A percentile compares a stretch with the other conserved stretches of the same genome.
Conservation (phyloP, 2,113 vertebrate species). For the Oreochromis tanganicae region DNA sequence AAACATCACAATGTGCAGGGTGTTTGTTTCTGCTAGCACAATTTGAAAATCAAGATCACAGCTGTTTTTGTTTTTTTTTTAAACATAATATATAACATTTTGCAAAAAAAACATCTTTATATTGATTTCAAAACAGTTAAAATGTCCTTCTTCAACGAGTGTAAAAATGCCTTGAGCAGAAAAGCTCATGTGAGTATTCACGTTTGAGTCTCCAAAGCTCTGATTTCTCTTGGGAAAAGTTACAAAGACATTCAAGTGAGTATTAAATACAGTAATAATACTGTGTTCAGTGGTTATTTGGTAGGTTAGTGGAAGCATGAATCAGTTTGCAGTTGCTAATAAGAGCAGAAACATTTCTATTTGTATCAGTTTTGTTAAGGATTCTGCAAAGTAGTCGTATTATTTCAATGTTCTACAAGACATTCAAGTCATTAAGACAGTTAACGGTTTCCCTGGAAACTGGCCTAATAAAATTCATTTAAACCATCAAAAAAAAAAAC, state of each 20-base stretch:
- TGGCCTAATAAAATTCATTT: rapidly evolving
- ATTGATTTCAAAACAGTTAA: not conserved
- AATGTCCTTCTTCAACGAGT: rapidly evolving
- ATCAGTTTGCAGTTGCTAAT: not conserved
- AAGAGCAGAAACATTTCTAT: not conserved
- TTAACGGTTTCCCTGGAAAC: not conserved
- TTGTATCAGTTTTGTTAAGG: rapidly evolving
- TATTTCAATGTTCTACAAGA: not conserved
- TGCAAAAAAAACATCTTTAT: not conserved
- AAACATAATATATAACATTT: not conserved
- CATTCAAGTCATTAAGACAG: not conserved
- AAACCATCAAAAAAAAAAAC: rapidly evolving
- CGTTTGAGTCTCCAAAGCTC: rapidly evolving
- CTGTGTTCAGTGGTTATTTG: not conserved
- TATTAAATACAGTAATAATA: not conserved
- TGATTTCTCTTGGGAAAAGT: not conserved
- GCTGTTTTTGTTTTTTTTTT: not conserved
- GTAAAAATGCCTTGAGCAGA: rapidly evolving
- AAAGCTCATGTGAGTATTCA: slow-evolving; percentile 17
- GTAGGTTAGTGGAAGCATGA: not conserved
- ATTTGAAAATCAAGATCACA: not conserved
- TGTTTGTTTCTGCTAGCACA: slow-evolving; percentile 70
- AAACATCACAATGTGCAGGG: slow-evolving; percentile 93
- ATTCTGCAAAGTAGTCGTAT: not conserved
- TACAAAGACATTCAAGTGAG: not conserved